phyloP scores from a whole-genome alignment of 2,888 invertebrate species.

The Microplitis deprimator region DNA sequence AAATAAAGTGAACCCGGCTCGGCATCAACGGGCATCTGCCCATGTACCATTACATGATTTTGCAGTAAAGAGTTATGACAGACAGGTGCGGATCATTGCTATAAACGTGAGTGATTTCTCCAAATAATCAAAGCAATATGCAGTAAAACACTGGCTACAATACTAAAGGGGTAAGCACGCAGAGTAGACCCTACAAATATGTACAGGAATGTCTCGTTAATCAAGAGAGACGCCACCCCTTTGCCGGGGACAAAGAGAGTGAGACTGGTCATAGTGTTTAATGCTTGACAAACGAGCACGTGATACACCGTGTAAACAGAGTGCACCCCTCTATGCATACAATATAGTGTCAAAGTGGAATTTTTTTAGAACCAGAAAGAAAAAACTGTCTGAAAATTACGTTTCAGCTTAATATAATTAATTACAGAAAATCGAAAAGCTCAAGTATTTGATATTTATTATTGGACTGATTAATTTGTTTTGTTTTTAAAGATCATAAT shows the following conservation, averaged over 20 bases:
- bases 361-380: slow-evolving; percentile 18
- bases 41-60: too few relatives aligned
- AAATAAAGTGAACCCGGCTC: too few relatives aligned
- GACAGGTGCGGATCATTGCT: neutral
- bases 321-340: slow-evolving; percentile 45
- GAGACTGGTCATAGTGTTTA: slow-evolving; percentile 57
- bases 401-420: too few relatives aligned
- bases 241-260: slow-evolving; percentile 48
- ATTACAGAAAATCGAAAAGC: too few relatives aligned
- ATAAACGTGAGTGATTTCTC: slow-evolving; percentile 24
- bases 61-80: too few relatives aligned
- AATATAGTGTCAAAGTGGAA: slow-evolving; percentile 40
- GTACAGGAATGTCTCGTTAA: slow-evolving; percentile 65
- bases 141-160: slow-evolving; percentile 67
- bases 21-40: too few relatives aligned
- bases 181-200: slow-evolving; percentile 49
- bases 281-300: slow-evolving; percentile 67
- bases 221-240: slow-evolving; percentile 61
- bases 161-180: slow-evolving; percentile 46
- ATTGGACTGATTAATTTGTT: too few relatives aligned
- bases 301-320: slow-evolving; percentile 58
- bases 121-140: slow-evolving; percentile 55
- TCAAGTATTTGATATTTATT: too few relatives aligned
- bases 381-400: too few relatives aligned
- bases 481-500: too few relatives aligned